These are phyloP conservation scores for Lacanobia oleracea DNA, from an alignment of 2,888 invertebrate species.

Conservation along the genomic window DNA sequence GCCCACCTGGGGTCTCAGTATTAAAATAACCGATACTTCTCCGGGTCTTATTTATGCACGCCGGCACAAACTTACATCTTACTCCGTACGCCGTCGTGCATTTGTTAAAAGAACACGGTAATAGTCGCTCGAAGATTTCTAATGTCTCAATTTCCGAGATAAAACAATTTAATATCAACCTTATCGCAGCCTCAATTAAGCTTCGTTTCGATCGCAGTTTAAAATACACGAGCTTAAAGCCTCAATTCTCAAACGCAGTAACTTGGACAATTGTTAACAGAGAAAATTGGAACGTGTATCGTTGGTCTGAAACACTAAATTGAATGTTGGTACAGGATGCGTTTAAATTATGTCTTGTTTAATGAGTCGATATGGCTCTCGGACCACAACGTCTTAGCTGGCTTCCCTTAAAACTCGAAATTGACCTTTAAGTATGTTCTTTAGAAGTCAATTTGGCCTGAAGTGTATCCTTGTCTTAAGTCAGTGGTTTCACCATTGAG, in stretches of 20 bases:
- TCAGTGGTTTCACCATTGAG: slow-evolving; percentile 57
- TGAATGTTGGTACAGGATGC: slow-evolving; percentile 67
- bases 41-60: slow-evolving; percentile 87
- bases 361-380: slow-evolving; percentile 84
- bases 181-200: slow-evolving; percentile 61
- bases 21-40: slow-evolving; percentile 88
- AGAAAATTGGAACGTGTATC: slow-evolving; percentile 72
- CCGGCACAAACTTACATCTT: slow-evolving; percentile 88
- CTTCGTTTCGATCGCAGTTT: slow-evolving; percentile 67
- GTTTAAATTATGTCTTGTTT: slow-evolving; percentile 90
- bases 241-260: slow-evolving; percentile 73
- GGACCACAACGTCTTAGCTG: slow-evolving; percentile 65
- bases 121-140: slow-evolving; percentile 88
- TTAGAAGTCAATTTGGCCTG: slow-evolving; percentile 68
- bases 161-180: slow-evolving; percentile 69
- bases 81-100: slow-evolving; percentile 86
- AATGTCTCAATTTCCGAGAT: slow-evolving; percentile 88
- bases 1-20: slow-evolving; percentile 88
- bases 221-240: slow-evolving; percentile 77
- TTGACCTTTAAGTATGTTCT: slow-evolving; percentile 7
- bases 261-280: slow-evolving; percentile 57
- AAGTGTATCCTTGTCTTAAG: slow-evolving; percentile 55
- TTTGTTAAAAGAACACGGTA: slow-evolving; percentile 90
- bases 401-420: slow-evolving; percentile 35
- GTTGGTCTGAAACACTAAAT: slow-evolving; percentile 72